These are phyloP conservation scores for Charaxes varanes DNA, from an alignment of 1,140 invertebrate genomes.

Conservation along the genomic window DNA sequence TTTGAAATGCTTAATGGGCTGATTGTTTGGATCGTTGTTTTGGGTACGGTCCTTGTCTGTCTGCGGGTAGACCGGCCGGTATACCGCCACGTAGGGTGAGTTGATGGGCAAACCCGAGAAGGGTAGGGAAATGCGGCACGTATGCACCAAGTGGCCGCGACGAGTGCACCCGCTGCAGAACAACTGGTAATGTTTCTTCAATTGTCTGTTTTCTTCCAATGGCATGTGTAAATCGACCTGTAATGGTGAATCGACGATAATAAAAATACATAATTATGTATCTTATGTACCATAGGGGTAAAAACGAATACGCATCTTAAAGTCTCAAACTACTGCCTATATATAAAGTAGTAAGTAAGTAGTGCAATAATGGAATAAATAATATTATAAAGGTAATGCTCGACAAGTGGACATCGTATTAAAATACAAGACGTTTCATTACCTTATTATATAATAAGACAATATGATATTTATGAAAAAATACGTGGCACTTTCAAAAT, in stretches of 20 bases:
- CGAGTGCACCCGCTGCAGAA: constrained; percentile 79
- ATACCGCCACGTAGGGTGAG: constrained; percentile 48
- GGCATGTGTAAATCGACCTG: constrained; percentile 41
- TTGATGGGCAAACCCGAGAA: constrained; percentile 55
- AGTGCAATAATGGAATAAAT: too few relatives aligned
- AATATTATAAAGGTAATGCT: too few relatives aligned
- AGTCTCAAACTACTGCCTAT: too few relatives aligned
- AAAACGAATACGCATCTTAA: too few relatives aligned
- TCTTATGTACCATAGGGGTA: too few relatives aligned
- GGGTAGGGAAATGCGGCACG: constrained; percentile 59
- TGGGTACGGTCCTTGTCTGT: constrained; percentile 10
- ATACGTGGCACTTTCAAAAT: too few relatives aligned
- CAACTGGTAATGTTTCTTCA: constrained; percentile 53
- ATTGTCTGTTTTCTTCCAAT: constrained; percentile 46
- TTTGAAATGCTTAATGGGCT: constrained; percentile 20
- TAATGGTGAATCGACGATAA: constrained; percentile 3
- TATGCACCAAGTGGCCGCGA: constrained; percentile 77
- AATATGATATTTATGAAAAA: too few relatives aligned
- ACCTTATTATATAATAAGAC: too few relatives aligned
- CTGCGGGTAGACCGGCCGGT: constrained; percentile 37
- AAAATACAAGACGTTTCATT: too few relatives aligned
- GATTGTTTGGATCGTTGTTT: constrained; percentile 8
- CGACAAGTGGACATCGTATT: too few relatives aligned
- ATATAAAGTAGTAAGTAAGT: too few relatives aligned
- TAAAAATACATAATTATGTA: too few relatives aligned